Base-by-base conservation (phyloP, 2,888 invertebrate genomes). In the Cactoblastis cactorum region DNA sequence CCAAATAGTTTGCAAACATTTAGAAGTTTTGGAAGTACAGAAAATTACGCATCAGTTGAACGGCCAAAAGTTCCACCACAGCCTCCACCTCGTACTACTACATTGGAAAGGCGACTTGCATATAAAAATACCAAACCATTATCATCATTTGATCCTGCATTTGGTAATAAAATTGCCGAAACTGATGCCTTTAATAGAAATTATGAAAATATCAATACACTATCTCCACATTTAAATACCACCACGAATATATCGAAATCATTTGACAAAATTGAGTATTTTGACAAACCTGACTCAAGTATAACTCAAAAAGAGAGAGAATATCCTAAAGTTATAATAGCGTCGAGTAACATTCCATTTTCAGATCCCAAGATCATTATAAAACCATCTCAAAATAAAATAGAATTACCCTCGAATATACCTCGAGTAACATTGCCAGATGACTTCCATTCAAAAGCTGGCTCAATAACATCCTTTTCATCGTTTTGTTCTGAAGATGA, bases 21-120 rank as follows among this genome's bases (percentile, higher is more conserved):
- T 62, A 70, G 80, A 51, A 71, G 76, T 47, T 80, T 63, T 6
- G 73, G 70, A 49, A 75, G 65, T 61, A 54, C 63, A 55, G 86
- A 86, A 47, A 76, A 65, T 67, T 76, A 77, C n/a, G n/a, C n/a
- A n/a, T n/a, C n/a, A 58, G 61, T 57, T 14, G 84, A 86, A 51
- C 80, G 75, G 9, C 67, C 75, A 1, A 90, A 81, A 73, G 77
- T 91, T 51, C 93, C 94, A 0, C 94, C 95, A 0, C 89, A 92
- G 53, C 96, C 96, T 1, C 96, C 96, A 0, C 95, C 95, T 0
- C 87, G 96, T 66, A 92, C 93, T 2, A 93, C 93, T 28, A 94
- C 94, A 3, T 81, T 94, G 47, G 93, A 93, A 18, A 83, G 93
- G 37, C 91, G 91, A 54, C 77, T 85, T 18, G 84, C 83, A 2